Evolutionary conservation across 2,113 vertebrate genomes (phyloP).

Genomic region (Rhinoderma darwinii): DNA sequence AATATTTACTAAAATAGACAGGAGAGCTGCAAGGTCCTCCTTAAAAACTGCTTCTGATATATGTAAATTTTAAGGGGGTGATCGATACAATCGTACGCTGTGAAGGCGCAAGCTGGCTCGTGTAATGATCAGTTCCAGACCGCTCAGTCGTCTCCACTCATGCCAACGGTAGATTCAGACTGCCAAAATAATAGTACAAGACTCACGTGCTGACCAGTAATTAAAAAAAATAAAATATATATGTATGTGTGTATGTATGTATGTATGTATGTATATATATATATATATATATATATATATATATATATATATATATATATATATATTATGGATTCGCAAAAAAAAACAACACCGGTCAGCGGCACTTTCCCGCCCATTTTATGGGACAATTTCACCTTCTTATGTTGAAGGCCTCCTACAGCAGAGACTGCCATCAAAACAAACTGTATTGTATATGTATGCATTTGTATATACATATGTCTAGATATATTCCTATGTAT

Average conservation of each 20-base stretch:
- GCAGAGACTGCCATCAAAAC: constrained; percentile 62
- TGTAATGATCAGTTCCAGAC: neutral
- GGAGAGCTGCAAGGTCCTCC: neutral
- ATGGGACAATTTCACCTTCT: neutral
- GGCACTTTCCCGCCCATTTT: neutral
- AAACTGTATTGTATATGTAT: constrained; percentile 71
- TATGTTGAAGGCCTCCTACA: constrained; percentile 50
- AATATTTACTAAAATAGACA: neutral
- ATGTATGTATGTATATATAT: no score
- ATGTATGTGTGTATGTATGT: no score
- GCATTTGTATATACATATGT: constrained; percentile 66
- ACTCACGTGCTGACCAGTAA: neutral
- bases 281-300: no score
- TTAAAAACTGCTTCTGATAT: constrained; percentile 66
- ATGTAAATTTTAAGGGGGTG: constrained; percentile 14
- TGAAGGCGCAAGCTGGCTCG: constrained; percentile 2
- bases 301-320: no score
- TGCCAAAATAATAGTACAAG: neutral
- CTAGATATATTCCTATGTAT: constrained; percentile 21
- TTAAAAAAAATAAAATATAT: neutral
- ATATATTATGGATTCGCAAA: no score
- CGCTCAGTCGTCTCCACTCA: neutral
- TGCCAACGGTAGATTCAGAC: neutral
- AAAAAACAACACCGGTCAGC: neutral
- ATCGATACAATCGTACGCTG: neutral